A percentile compares a stretch with the other conserved stretches of the same genome.
Conservation (phyloP, 1,140 invertebrate genomes). For the Drosophila lacteicornis region DNA sequence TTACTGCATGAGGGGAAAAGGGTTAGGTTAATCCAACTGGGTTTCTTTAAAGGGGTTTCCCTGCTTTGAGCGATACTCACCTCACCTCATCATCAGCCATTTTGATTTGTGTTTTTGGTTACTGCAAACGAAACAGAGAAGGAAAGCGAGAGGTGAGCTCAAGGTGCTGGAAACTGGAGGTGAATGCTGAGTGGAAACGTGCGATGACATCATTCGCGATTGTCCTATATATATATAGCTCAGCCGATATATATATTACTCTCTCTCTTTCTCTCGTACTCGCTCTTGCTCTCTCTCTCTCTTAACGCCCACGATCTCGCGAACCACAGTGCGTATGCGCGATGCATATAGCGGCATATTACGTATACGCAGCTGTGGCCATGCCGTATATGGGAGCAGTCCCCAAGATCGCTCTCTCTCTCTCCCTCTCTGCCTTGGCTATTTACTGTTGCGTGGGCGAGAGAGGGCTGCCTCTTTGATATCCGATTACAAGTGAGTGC, state of each 20-base stretch:
- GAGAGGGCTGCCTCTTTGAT: slow-evolving; percentile 35
- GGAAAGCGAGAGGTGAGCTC: slow-evolving; percentile 40
- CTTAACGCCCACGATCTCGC: slow-evolving; percentile 19
- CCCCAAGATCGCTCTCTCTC: slow-evolving; percentile 12
- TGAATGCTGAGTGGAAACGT: slow-evolving; percentile 1
- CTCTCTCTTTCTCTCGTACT: not conserved
- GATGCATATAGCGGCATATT: slow-evolving; percentile 56
- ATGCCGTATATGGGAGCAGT: slow-evolving; percentile 74
- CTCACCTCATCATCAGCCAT: slow-evolving; percentile 96
- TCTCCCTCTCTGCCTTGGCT: slow-evolving; percentile 4
- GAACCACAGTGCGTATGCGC: slow-evolving; percentile 74
- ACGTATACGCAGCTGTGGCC: slow-evolving; percentile 68
- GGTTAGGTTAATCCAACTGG: slow-evolving; percentile 22
- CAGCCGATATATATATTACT: slow-evolving; percentile 17
- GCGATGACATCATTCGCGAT: slow-evolving; percentile 59
- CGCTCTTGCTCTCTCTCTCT: slow-evolving; percentile 3
- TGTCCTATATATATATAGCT: slow-evolving; percentile 33
- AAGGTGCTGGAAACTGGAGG: slow-evolving; percentile 41
- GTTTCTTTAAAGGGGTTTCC: not conserved
- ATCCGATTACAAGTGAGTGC: slow-evolving; percentile 64
- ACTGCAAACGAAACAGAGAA: slow-evolving; percentile 62
- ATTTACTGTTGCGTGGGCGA: slow-evolving; percentile 51
- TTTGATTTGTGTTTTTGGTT: slow-evolving; percentile 86
- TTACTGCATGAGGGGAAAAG: slow-evolving; percentile 17
- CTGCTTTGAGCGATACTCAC: slow-evolving; percentile 86